phyloP scores from a whole-genome alignment of 2,888 invertebrate species.

The Fragum sueziense region DNA sequence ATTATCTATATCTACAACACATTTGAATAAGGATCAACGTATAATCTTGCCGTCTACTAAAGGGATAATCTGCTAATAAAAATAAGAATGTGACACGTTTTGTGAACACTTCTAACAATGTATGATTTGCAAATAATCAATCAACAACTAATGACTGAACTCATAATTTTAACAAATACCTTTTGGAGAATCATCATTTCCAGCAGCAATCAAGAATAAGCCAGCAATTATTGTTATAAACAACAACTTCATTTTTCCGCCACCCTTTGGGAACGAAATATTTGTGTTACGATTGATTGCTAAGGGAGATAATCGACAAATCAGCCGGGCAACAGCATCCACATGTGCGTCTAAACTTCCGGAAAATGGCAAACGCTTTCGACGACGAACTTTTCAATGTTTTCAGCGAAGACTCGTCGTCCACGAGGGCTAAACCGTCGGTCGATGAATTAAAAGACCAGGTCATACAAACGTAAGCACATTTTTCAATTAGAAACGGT shows the following conservation, averaged over 20 bases:
- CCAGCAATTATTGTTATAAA: not conserved
- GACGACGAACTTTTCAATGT: slow-evolving; percentile 77
- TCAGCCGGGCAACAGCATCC: not conserved
- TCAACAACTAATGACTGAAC: no score
- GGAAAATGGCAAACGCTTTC: slow-evolving; percentile 74
- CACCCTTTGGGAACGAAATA: not conserved
- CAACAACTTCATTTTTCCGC: not conserved
- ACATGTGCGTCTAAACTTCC: slow-evolving; percentile 35
- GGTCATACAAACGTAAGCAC: not conserved
- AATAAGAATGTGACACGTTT: no score
- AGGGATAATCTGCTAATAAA: no score
- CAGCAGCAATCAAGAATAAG: not conserved
- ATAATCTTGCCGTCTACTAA: no score
- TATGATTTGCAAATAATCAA: no score
- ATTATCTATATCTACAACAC: no score
- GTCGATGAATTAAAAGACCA: not conserved
- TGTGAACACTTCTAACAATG: no score
- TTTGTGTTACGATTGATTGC: not conserved
- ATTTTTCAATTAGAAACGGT: not conserved
- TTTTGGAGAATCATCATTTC: not conserved
- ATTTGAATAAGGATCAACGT: no score
- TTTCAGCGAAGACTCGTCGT: slow-evolving; percentile 68
- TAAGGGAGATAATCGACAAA: no score
- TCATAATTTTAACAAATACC: not conserved
- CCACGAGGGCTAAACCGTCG: slow-evolving; percentile 22